phyloP scores from a whole-genome alignment of 2,888 invertebrate genomes.

The Cephus sareptanus region DNA sequence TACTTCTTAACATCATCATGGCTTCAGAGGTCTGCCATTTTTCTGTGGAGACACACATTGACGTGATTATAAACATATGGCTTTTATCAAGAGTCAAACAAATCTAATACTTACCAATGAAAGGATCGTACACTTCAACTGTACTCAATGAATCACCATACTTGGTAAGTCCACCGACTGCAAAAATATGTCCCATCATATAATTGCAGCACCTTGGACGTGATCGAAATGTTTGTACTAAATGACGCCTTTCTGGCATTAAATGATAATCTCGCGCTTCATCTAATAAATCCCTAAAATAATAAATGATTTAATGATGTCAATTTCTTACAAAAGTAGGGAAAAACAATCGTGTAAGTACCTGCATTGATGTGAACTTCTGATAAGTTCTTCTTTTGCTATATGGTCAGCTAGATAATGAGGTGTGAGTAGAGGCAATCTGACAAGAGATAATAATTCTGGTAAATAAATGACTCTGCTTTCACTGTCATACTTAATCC shows the following conservation, averaged over 20 bases:
- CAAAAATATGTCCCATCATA: slow-evolving; percentile 84
- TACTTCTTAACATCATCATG: slow-evolving; percentile 85
- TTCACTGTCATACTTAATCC: slow-evolving; percentile 77
- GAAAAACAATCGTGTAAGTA: slow-evolving; percentile 44
- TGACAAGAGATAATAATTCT: slow-evolving; percentile 78
- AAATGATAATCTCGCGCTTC: slow-evolving; percentile 90
- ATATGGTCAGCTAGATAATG: slow-evolving; percentile 85
- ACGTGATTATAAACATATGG: neutral
- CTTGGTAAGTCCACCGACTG: slow-evolving; percentile 87
- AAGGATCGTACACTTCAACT: slow-evolving; percentile 86
- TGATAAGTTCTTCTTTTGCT: slow-evolving; percentile 81
- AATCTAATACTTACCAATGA: slow-evolving; percentile 54
- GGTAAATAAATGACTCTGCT: slow-evolving; percentile 73
- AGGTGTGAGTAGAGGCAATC: slow-evolving; percentile 84
- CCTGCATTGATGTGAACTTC: slow-evolving; percentile 83
- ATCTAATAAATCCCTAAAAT: slow-evolving; percentile 79
- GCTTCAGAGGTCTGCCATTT: slow-evolving; percentile 83
- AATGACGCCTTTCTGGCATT: slow-evolving; percentile 84
- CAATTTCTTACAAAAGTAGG: neutral
- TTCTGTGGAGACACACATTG: slow-evolving; percentile 56
- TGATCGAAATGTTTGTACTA: slow-evolving; percentile 81
- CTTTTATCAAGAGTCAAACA: neutral
- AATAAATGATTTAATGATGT: slow-evolving; percentile 4
- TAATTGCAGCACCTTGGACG: slow-evolving; percentile 80
- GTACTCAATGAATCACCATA: slow-evolving; percentile 86